Evolutionary conservation across 2,113 vertebrate species (phyloP).

Genomic region (Callipepla squamata): DNA sequence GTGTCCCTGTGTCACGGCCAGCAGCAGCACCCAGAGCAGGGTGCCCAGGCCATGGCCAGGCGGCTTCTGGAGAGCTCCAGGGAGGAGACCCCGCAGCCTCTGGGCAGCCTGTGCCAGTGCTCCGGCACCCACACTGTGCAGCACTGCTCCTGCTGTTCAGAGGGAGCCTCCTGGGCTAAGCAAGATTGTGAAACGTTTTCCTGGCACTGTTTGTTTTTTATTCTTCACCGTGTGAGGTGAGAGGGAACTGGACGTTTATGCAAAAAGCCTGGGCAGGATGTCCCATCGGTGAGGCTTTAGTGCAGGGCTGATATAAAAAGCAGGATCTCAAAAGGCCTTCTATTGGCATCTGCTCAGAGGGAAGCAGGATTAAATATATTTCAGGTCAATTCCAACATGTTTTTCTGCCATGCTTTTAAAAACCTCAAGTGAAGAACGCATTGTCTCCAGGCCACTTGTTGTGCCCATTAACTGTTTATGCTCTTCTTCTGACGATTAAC

Average conservation of each 20-base stretch:
- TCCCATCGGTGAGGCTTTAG: background rate
- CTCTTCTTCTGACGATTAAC: background rate
- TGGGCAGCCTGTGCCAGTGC: background rate
- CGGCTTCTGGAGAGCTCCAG: too few species aligned
- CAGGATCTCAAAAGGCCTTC: background rate
- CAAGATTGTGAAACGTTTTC: background rate
- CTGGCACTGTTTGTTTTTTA: background rate
- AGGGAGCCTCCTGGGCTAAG: background rate
- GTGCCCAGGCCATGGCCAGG: too few species aligned
- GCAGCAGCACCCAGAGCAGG: too few species aligned
- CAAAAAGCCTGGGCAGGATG: background rate
- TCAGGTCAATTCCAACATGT: background rate
- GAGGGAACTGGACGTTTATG: background rate
- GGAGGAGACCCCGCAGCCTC: too few species aligned
- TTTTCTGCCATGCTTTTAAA: background rate
- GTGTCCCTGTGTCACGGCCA: too few species aligned
- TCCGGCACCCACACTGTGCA: background rate
- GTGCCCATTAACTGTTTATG: background rate
- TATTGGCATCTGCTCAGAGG: background rate
- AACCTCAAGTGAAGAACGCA: background rate
- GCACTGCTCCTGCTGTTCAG: background rate
- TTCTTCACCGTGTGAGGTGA: background rate
- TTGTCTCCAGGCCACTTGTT: background rate
- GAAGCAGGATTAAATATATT: slow-evolving; percentile 1
- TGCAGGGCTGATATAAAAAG: background rate